Evolutionary conservation across 2,797 vertebrate genomes (phyloP).

Genomic region (Enteromius thamalakanensis): DNA sequence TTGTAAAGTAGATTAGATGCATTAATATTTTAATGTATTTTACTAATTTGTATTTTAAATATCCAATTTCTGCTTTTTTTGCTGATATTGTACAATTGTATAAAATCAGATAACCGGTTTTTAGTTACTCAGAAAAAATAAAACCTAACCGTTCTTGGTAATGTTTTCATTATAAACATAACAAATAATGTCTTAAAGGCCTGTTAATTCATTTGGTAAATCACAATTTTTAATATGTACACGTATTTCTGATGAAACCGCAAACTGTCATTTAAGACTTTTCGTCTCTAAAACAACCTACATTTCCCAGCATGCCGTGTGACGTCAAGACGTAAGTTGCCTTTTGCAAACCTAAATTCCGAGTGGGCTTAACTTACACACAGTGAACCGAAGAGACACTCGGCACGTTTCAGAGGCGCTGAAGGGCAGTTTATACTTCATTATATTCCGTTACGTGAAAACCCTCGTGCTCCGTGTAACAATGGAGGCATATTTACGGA

Average conservation of each 20-base stretch:
- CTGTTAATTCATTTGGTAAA: not conserved
- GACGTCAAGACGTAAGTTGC: conserved; percentile 1
- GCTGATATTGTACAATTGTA: conserved; percentile 5
- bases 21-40: conserved; percentile 33
- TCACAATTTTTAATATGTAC: not conserved
- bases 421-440: not conserved
- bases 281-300: not conserved
- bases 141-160: not conserved
- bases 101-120: conserved; percentile 24
- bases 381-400: not conserved
- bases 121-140: conserved; percentile 13
- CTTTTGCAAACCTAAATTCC: not conserved
- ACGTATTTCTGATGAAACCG: not conserved
- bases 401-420: not conserved
- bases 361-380: not conserved
- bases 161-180: not conserved
- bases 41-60: conserved; percentile 31
- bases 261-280: not conserved
- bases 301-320: not conserved
- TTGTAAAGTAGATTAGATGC: not conserved
- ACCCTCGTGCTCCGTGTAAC: conserved; percentile 34
- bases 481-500: conserved; percentile 62
- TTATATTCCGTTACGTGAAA: conserved; percentile 18
- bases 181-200: no score
- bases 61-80: not conserved